Evolutionary conservation across 2,113 vertebrate genomes (phyloP), one percentile per base, ranked within the genome.

Genomic region (Leptosomus discolor): DNA sequence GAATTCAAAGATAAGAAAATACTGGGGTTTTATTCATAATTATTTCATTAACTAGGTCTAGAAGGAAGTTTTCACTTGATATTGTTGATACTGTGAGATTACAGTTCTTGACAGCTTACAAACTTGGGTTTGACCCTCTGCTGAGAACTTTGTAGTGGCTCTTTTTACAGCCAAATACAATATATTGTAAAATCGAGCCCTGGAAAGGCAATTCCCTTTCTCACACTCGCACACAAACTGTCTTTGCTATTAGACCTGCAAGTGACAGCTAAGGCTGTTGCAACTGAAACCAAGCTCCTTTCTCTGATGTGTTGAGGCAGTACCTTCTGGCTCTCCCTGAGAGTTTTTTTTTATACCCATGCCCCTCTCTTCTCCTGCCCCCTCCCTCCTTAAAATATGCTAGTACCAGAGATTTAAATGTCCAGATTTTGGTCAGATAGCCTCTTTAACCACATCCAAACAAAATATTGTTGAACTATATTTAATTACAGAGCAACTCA

Each of bases 281-380:
- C 14, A 71, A 2, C 27, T 80, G 50, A 71, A 78, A 34, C 20
- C 27, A 15, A 16, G 19, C 23, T 93, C 9, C 11, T 32, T 84
- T 82, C 85, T 75, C 32, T 64, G 12, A 16, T 82, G n/a, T 65
- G 41, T 84, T 74, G 34, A 0, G 1, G 36, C 22, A 77, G 3
- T 46, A 18, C 15, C 3, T 1, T 14, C 19, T 70, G 29, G 3
- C 7, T 75, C 4, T 78, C 9, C 20, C 34, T 51, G 11, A 81
- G 41, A 15, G 22, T 11, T 45, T 76, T n/a, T n/a, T 68, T 80
- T 77, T 56, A 53, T 75, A 19, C 24, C 6, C 0, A 0, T 2
- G 3, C 6, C 24, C 13, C 12, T 9, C 4, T 24, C 4, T 36
- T 4, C n/a, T 82, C n/a, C n/a, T 57, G 11, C 16, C 23, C 7